phyloP scores from a whole-genome alignment of 64 coral and sea anemone species.

The Montipora efflorescens region DNA sequence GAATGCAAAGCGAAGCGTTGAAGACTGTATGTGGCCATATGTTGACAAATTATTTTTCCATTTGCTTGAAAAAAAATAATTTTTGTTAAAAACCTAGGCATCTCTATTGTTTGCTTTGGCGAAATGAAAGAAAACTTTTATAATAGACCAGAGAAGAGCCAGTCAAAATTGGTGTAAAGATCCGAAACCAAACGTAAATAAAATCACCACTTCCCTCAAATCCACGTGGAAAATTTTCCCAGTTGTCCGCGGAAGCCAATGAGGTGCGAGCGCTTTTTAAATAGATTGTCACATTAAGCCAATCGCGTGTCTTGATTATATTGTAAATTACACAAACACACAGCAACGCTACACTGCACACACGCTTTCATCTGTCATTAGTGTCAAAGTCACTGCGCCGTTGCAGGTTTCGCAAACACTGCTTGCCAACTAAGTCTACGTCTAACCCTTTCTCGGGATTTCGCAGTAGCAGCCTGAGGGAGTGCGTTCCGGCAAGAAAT shows the following conservation, averaged over 20 bases:
- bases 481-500: slow-evolving; percentile 35
- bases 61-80: slow-evolving; percentile 17
- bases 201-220: slow-evolving; percentile 68
- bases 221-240: slow-evolving; percentile 99
- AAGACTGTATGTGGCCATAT: background rate
- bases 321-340: slow-evolving; percentile 99
- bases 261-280: slow-evolving; percentile 92
- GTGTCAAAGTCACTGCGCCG: slow-evolving; percentile 97
- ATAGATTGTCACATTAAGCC: slow-evolving; percentile 97
- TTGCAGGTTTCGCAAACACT: slow-evolving; percentile 99
- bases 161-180: slow-evolving; percentile 56
- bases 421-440: slow-evolving; percentile 74
- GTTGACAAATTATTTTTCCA: background rate
- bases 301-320: slow-evolving; percentile 84
- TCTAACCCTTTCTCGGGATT: slow-evolving; percentile 28
- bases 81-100: slow-evolving; percentile 7
- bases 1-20: background rate
- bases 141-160: slow-evolving; percentile 46
- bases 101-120: slow-evolving; percentile 40
- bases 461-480: background rate
- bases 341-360: slow-evolving; percentile 90
- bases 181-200: slow-evolving; percentile 90
- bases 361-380: slow-evolving; percentile 99
- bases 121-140: slow-evolving; percentile 50
- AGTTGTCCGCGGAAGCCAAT: slow-evolving; percentile 94